A percentile compares a stretch with the other conserved stretches of the same genome.
phyloP scores from a whole-genome alignment of 2,113 vertebrate genomes.

The Saccopteryx leptura region DNA sequence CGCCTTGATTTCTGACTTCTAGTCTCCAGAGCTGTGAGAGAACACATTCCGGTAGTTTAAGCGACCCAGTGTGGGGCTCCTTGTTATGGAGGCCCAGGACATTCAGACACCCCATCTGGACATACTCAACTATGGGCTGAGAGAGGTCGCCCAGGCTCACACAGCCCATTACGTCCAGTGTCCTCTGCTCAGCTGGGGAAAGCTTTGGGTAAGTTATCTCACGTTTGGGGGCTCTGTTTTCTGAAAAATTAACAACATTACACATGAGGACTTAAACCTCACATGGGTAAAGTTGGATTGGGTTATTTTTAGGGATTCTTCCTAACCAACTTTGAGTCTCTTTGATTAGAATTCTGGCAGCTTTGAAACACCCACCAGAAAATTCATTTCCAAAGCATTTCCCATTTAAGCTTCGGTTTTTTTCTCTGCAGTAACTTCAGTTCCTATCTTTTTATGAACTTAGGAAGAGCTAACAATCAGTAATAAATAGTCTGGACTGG shows the following conservation, averaged over 20 bases:
- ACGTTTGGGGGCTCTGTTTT: neutral
- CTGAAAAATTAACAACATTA: neutral
- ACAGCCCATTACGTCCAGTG: fast-evolving
- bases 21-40: neutral
- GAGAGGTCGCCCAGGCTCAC: neutral
- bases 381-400: neutral
- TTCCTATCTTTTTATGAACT: neutral
- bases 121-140: neutral
- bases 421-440: neutral
- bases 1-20: neutral
- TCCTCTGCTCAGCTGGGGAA: neutral
- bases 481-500: neutral
- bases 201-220: neutral
- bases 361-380: neutral
- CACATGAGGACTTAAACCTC: neutral
- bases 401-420: neutral
- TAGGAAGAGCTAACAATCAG: neutral
- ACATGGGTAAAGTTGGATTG: too few relatives aligned
- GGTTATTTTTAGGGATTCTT: neutral
- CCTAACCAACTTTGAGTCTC: neutral
- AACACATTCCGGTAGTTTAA: neutral
- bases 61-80: neutral
- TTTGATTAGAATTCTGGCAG: neutral
- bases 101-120: fast-evolving
- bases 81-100: fast-evolving